Percentiles rank a stretch among this genome's conserved stretches.
These are phyloP conservation scores for Catostylus mosaicus DNA, from an alignment of 30 jellyfish, hydroid and myxozoan genomes.

Conservation along the genomic window DNA sequence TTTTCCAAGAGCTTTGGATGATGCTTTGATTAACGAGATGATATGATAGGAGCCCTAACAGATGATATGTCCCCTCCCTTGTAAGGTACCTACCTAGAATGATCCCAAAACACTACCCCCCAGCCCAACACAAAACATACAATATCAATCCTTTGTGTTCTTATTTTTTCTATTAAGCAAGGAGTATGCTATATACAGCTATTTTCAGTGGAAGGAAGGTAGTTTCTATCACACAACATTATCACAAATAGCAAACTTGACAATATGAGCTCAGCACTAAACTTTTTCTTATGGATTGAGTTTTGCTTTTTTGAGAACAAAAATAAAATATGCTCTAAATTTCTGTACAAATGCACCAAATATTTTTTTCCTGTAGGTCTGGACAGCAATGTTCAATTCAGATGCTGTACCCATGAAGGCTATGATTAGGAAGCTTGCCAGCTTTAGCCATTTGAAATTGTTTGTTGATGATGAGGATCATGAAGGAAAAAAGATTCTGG, in stretches of 20 bases:
- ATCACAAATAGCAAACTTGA: too few species aligned
- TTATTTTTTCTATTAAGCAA: too few species aligned
- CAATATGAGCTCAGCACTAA: background rate
- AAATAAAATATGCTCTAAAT: too few species aligned
- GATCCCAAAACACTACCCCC: background rate
- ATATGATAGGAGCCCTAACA: background rate
- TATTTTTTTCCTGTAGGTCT: slow-evolving; percentile 30
- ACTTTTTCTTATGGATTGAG: background rate
- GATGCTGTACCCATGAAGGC: slow-evolving; percentile 76
- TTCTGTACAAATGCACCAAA: background rate
- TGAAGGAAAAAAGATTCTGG: background rate
- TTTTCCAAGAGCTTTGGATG: background rate
- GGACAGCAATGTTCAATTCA: slow-evolving; percentile 32
- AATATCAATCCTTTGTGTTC: too few species aligned
- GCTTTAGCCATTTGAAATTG: slow-evolving; percentile 43
- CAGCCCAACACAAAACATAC: background rate
- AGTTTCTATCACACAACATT: too few species aligned
- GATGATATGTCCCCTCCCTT: too few species aligned
- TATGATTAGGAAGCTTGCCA: slow-evolving; percentile 64
- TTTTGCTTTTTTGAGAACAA: background rate
- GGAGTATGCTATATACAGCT: background rate
- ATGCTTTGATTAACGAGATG: background rate
- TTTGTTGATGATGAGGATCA: slow-evolving; percentile 38
- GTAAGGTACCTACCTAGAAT: background rate
- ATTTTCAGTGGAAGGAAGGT: background rate